Evolutionary conservation across 2,888 invertebrate genomes (phyloP), one percentile per base, ranked within the genome.

Genomic region (Drosophila gaucha): DNA sequence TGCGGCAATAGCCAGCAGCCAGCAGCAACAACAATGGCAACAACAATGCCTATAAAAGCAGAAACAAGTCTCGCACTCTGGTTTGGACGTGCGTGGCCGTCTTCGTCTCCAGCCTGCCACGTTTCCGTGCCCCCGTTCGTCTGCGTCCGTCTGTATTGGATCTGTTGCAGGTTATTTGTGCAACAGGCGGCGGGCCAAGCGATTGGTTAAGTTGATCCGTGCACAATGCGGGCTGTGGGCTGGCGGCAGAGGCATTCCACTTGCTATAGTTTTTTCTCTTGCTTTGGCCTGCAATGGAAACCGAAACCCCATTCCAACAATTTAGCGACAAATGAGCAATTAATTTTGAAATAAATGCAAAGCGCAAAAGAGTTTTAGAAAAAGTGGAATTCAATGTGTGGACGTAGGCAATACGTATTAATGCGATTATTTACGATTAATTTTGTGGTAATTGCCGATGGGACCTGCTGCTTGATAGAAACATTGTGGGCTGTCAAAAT

Each of bases 291-390:
- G 83, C 85, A 82, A 63, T 78, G 86, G 82, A 78, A 79, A 83
- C 75, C 80, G 88, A 89, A 89, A 86, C 88, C 89, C 85, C 84
- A 89, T 89, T 88, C 89, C 82, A 78, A 78, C 89, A 90, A 90
- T 90, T 90, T 89, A 83, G 89, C 87, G 83, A 90, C 89, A 90
- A 90, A 90, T 90, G 89, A 90, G 89, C 90, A 90, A 90, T 90
- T 90, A 90, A 90, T 90, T 90, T 90, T 90, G 86, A 86, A 89
- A 90, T 88, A 89, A 90, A 89, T 79, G 86, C 83, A 84, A 84
- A 74, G 65, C 36, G 33, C 57, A 56, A 62, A 68, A n/a, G 24
- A 12, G 35, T 22, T 14, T 39, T 24, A 35, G 30, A 38, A 38
- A 38, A 66, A 62, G 35, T 54, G 30, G 20, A 54, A 54, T 62